Percentiles rank a stretch among this genome's conserved stretches.
Conservation (phyloP, 1,140 invertebrate genomes). For the Penaeus vannamei region DNA sequence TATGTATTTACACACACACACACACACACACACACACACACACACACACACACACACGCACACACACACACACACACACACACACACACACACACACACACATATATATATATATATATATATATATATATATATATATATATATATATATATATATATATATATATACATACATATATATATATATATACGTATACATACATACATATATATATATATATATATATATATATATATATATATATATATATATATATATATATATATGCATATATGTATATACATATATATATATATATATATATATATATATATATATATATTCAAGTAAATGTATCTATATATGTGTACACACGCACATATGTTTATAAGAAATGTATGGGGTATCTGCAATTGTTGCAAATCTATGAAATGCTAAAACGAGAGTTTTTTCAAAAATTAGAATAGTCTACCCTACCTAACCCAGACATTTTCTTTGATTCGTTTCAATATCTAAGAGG, state of each 20-base stretch:
- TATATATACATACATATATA: slow-evolving; percentile 28
- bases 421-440: too few species aligned
- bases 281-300: not conserved
- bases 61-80: slow-evolving; percentile 1
- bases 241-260: slow-evolving; percentile 28
- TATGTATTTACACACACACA: not conserved
- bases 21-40: not conserved
- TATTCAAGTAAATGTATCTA: not conserved
- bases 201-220: slow-evolving; percentile 2
- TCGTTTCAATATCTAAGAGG: too few species aligned
- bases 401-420: too few species aligned
- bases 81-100: slow-evolving; percentile 1
- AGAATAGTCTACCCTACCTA: too few species aligned
- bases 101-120: slow-evolving; percentile 29
- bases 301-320: too few species aligned
- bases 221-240: slow-evolving; percentile 34
- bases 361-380: too few species aligned
- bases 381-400: too few species aligned
- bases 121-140: not conserved
- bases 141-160: slow-evolving; percentile 29
- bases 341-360: not conserved
- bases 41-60: not conserved
- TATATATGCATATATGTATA: slow-evolving; percentile 34
- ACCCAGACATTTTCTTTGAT: too few species aligned
- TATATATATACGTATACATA: slow-evolving; percentile 8